Evolutionary conservation across 2,888 invertebrate species (phyloP).

Genomic region (Melanostoma mellinum): DNA sequence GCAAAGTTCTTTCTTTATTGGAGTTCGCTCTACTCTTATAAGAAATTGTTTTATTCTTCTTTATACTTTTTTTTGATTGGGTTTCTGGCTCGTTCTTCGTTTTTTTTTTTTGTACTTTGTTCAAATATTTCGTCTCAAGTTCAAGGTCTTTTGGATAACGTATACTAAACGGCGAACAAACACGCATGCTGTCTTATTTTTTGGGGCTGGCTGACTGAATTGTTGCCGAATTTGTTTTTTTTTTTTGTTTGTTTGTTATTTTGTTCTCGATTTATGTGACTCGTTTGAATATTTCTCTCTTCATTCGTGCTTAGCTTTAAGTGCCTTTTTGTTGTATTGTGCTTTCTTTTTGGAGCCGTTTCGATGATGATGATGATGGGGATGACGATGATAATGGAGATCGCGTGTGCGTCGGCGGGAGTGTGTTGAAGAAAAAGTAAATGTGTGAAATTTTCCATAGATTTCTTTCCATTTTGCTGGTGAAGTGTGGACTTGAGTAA

Average conservation of each 20-base stretch:
- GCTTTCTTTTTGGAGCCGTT: constrained; percentile 64
- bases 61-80: constrained; percentile 35
- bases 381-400: constrained; percentile 43
- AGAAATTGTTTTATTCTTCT: constrained; percentile 53
- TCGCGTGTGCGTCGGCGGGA: constrained; percentile 28
- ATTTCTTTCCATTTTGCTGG: too few species aligned
- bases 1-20: constrained; percentile 63
- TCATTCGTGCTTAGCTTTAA: constrained; percentile 46
- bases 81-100: constrained; percentile 60
- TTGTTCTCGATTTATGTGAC: constrained; percentile 40
- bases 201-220: constrained; percentile 34
- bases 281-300: constrained; percentile 41
- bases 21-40: constrained; percentile 54
- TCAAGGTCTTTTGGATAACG: constrained; percentile 82
- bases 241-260: constrained; percentile 42
- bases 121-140: constrained; percentile 83
- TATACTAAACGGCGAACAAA: constrained; percentile 73
- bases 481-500: constrained; percentile 6
- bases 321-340: constrained; percentile 56
- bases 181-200: constrained; percentile 67
- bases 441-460: too few species aligned
- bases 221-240: constrained; percentile 49
- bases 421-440: neutral
- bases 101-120: constrained; percentile 78
- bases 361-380: constrained; percentile 8